phyloP scores from a whole-genome alignment of 2,888 invertebrate species.

The Tetropium fuscum region DNA sequence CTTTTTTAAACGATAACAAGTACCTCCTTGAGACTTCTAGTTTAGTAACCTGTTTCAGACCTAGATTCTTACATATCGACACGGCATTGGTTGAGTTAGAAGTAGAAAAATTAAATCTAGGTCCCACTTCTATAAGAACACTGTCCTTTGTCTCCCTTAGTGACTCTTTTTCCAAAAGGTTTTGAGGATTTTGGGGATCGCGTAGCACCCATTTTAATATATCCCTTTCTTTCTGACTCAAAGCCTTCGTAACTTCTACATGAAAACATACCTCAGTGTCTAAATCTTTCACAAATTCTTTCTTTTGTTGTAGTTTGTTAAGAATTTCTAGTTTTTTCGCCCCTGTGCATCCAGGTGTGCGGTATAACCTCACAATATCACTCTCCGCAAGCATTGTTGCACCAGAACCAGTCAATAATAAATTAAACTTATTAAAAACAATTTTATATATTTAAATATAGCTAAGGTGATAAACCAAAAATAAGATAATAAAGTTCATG shows the following conservation, averaged over 20 bases:
- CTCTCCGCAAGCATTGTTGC: slow-evolving; percentile 39
- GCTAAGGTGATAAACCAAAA: too few species aligned
- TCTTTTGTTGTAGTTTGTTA: slow-evolving; percentile 67
- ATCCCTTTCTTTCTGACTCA: slow-evolving; percentile 73
- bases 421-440: neutral
- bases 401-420: slow-evolving; percentile 1
- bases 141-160: slow-evolving; percentile 65
- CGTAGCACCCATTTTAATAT: slow-evolving; percentile 84
- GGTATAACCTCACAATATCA: slow-evolving; percentile 71
- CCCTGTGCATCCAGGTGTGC: slow-evolving; percentile 72
- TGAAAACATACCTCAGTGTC: slow-evolving; percentile 87
- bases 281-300: slow-evolving; percentile 67
- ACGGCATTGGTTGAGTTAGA: slow-evolving; percentile 97
- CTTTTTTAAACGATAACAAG: slow-evolving; percentile 69
- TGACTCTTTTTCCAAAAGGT: slow-evolving; percentile 69
- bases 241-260: slow-evolving; percentile 72
- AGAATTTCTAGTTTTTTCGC: slow-evolving; percentile 72
- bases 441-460: neutral
- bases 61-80: slow-evolving; percentile 90
- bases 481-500: slow-evolving; percentile 32
- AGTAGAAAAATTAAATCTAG: slow-evolving; percentile 94
- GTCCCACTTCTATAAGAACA: slow-evolving; percentile 87
- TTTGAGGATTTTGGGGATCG: slow-evolving; percentile 75
- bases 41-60: slow-evolving; percentile 79
- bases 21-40: slow-evolving; percentile 88